Conservation (phyloP, 2,888 invertebrate species). For the Phasia obesa region DNA sequence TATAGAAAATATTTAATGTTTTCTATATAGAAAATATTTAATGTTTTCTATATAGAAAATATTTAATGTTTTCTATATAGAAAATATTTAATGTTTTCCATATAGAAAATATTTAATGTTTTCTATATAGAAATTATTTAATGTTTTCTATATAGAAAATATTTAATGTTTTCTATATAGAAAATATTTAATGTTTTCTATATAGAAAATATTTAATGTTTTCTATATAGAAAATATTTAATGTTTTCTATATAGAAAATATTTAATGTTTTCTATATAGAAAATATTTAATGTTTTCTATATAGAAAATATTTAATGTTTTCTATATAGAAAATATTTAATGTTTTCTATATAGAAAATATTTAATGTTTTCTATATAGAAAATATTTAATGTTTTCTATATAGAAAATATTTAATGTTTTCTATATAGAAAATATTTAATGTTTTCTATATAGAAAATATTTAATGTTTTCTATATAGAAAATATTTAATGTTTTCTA, state of each 20-base stretch:
- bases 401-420: background rate
- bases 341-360: conserved; percentile 6
- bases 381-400: background rate
- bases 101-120: conserved; percentile 5
- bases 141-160: conserved; percentile 1
- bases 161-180: background rate
- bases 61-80: background rate
- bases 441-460: background rate
- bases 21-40: conserved; percentile 5
- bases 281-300: background rate
- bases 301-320: conserved; percentile 10
- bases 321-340: conserved; percentile 6
- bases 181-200: conserved; percentile 1
- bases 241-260: conserved; percentile 9
- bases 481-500: background rate
- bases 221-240: conserved; percentile 4
- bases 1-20: conserved; percentile 5
- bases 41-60: conserved; percentile 1
- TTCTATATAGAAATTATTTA: conserved; percentile 4
- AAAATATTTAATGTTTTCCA: conserved; percentile 2
- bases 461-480: background rate
- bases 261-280: conserved; percentile 5
- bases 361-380: conserved; percentile 11
- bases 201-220: background rate
- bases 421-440: conserved; percentile 2